Evolutionary conservation across 1,140 invertebrate genomes (phyloP), one percentile per base, ranked within the genome.

Genomic region (Temnothorax curvispinosus): DNA sequence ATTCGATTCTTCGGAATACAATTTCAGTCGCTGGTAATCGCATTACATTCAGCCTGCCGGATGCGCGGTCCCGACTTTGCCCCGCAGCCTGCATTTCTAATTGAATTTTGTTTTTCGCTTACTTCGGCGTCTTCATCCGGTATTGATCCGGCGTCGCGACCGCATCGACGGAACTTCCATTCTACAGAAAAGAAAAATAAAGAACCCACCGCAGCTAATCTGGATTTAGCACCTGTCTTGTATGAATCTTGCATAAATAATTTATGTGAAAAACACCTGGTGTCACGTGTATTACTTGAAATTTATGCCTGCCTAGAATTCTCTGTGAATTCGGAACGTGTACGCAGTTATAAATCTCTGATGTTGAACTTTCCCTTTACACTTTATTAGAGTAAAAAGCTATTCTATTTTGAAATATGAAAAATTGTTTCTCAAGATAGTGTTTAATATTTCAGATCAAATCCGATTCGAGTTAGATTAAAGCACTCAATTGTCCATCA

Each of bases 1-100:
- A 93, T 80, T 93, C 90, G 89, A 92, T 93, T 93, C 87, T 84
- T 74, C 89, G 71, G 85, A 92, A 94, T 93, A 90, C 88, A 89
- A 93, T 93, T 93, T 91, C 89, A 92, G 89, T 85, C 86, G 71
- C 35, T 77, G 77, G 88, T 93, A 94, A 94, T 93, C 89, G 88
- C 84, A 87, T 94, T 94, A 93, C 87, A 60, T 80, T 76, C 85
- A 67, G 60, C 85, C 89, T 86, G 86, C 78, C 87, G 88, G 88
- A 91, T 91, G 80, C 74, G 35, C 86, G 56, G 72, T 62, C 72
- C 32, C 27, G 38, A 35, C 67, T 56, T 71, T 50, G 21, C 78
- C 56, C 32, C 72, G 8, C 41, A 35, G 80, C 88, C 86, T 81
- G 52, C 75, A 47, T 81, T 87, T 77, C 80, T 85, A 71, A 84